A percentile compares a stretch with the other conserved stretches of the same genome.
These are phyloP conservation scores for Dicerorhinus sumatrensis DNA, from an alignment of 2,113 vertebrate species.

Conservation along the genomic window DNA sequence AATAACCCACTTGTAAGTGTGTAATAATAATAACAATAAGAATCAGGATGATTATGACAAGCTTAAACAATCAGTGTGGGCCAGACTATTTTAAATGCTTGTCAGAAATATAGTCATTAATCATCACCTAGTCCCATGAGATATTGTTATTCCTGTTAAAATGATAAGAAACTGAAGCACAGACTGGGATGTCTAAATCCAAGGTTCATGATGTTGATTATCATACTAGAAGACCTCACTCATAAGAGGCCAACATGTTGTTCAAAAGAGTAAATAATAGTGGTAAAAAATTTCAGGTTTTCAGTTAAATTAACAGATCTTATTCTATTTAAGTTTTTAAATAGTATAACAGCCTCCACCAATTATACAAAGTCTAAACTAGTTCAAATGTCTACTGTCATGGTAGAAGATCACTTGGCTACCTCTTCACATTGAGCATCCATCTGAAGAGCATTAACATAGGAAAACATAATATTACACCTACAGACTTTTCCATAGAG, in stretches of 20 bases:
- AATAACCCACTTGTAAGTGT: background rate
- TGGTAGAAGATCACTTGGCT: background rate
- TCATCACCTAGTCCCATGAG: background rate
- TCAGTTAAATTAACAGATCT: background rate
- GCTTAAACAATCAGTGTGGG: background rate
- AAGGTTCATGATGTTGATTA: background rate
- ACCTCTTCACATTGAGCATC: background rate
- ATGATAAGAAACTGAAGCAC: background rate
- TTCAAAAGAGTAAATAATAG: background rate
- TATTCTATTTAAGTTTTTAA: background rate
- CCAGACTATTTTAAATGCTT: background rate
- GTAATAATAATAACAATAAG: background rate
- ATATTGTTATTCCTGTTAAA: background rate
- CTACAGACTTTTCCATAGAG: background rate
- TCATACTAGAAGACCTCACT: background rate
- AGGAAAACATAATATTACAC: background rate
- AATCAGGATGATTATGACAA: background rate
- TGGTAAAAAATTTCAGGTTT: background rate
- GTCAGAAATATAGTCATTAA: background rate
- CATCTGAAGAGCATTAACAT: background rate
- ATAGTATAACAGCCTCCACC: background rate
- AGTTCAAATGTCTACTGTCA: background rate
- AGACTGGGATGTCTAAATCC: background rate
- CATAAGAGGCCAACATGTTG: background rate
- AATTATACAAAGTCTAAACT: background rate